Conservation (phyloP, 2,888 invertebrate genomes). For the Erebia epiphron region DNA sequence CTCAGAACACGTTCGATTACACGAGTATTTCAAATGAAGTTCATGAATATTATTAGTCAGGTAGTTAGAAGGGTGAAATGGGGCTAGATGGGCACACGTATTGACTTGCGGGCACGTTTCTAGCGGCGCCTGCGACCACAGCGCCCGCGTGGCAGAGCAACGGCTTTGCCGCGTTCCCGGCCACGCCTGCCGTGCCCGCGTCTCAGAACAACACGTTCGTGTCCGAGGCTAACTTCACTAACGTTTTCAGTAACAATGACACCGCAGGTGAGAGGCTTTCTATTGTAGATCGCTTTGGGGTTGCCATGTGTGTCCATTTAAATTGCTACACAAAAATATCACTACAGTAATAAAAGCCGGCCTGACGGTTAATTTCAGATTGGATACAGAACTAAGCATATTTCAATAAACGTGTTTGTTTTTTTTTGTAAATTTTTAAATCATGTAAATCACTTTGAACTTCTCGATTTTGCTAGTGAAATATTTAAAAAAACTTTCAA, state of each 20-base stretch:
- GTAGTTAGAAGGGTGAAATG: background rate
- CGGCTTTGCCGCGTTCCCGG: slow-evolving; percentile 47
- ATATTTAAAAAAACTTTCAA: background rate
- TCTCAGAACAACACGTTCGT: slow-evolving; percentile 84
- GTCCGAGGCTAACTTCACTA: slow-evolving; percentile 93
- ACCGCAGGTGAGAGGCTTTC: slow-evolving; percentile 83
- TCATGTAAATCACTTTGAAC: too few relatives aligned
- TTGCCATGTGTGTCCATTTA: slow-evolving; percentile 41
- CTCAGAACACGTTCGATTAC: slow-evolving; percentile 79
- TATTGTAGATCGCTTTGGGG: slow-evolving; percentile 48
- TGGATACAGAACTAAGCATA: background rate
- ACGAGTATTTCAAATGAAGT: background rate
- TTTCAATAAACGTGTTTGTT: too few relatives aligned
- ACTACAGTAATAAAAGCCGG: too few relatives aligned
- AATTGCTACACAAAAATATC: too few relatives aligned
- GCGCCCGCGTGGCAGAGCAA: slow-evolving; percentile 51
- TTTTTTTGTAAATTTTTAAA: too few relatives aligned
- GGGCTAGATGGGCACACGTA: background rate
- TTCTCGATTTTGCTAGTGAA: background rate
- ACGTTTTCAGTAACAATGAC: slow-evolving; percentile 92
- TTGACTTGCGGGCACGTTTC: slow-evolving; percentile 23
- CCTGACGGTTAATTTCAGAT: too few relatives aligned
- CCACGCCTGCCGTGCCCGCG: slow-evolving; percentile 57
- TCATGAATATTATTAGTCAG: too few relatives aligned
- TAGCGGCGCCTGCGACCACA: slow-evolving; percentile 45